Base-by-base conservation (phyloP, 2,113 vertebrate genomes). In the Anseranas semipalmata region DNA sequence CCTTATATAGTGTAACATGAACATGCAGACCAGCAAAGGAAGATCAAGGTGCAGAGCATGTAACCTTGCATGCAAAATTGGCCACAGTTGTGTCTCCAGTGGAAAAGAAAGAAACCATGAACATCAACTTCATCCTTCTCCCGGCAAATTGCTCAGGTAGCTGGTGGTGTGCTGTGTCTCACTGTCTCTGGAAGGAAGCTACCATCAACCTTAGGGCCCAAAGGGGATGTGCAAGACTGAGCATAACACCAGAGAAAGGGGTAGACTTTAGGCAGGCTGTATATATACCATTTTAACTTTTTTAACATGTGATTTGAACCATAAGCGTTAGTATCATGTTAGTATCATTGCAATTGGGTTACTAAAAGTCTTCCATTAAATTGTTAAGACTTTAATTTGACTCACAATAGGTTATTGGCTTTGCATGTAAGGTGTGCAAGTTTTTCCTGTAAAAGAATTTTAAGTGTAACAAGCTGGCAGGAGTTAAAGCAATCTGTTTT, bases 161-260 rank as follows among this genome's bases (percentile, higher is more conserved):
- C 4, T 17, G 10, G 6, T 27, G 12, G 27, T 2, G 1, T 9
- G 9, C 15, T 6, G 12, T 16, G 79, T 0, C 8, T 5, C 6
- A 7, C 12, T 55, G 32, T 13, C 18, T 13, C 37, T 10, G 27
- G 3, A 63, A 28, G 16, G 43, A 94, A 85, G 27, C 16, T 62
- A 6, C 10, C 19, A 17, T 18, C 37, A 62, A 1, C 10, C 18
- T 75, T 14, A 48, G 28, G 52, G 33, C 35, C 16, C 50, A 81
- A 25, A 52, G 13, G 1, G 5, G 3, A 6, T 35, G 1, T 48
- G 21, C 21, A 82, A 72, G 19, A 4, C 32, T 14, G 3, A 68
- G 24, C 22, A 39, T 20, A 60, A 18, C 53, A 60, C 6, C 15
- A 55, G 52, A 76, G 43, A 33, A 74, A 62, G 46, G 5, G 3